Evolutionary conservation across 2,797 vertebrate species (phyloP).

Genomic region (Myotis pilosus): DNA sequence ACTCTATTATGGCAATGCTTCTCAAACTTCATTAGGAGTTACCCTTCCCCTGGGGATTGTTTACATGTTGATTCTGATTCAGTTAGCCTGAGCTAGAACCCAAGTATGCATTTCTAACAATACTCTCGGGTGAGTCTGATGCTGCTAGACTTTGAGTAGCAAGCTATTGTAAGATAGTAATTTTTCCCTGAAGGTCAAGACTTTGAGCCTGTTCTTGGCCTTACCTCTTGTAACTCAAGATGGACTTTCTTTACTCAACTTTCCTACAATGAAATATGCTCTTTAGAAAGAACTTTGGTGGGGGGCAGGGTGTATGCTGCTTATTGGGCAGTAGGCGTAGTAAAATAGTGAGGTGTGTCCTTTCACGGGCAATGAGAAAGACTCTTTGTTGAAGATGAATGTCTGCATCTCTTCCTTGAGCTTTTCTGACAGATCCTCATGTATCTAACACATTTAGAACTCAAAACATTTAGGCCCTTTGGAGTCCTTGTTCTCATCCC

Average conservation of each 20-base stretch:
- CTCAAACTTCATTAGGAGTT: background rate
- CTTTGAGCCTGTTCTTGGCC: background rate
- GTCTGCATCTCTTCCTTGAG: background rate
- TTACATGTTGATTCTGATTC: background rate
- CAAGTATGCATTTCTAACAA: background rate
- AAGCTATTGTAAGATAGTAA: background rate
- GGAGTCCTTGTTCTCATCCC: background rate
- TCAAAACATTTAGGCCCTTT: background rate
- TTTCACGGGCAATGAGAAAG: background rate
- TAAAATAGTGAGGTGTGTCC: background rate
- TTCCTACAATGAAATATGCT: background rate
- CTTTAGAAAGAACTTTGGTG: background rate
- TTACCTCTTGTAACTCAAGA: background rate
- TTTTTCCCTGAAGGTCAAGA: background rate
- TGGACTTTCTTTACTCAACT: background rate
- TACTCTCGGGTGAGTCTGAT: background rate
- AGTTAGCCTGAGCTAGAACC: background rate
- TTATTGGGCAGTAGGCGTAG: no score
- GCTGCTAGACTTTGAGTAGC: background rate
- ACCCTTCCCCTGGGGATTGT: background rate
- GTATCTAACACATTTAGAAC: background rate
- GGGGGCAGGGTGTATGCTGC: background rate
- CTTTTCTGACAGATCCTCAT: background rate
- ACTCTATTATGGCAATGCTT: background rate
- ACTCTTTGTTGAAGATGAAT: background rate